phyloP scores from a whole-genome alignment of 30 jellyfish, hydroid and myxozoan genomes.

The Aurelia coerulea region DNA sequence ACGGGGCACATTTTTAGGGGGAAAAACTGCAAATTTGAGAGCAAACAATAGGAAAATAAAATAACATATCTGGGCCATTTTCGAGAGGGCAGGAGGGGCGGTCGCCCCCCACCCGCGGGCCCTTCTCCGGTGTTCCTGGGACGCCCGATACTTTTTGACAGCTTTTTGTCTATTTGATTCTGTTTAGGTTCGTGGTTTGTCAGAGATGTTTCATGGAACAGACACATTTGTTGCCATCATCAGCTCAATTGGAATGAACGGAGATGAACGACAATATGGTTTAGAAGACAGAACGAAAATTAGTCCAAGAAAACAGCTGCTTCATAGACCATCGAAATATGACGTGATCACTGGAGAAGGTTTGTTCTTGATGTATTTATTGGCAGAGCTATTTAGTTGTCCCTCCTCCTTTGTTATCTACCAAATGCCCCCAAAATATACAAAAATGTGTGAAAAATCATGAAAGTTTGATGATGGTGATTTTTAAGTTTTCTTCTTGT shows the following conservation, averaged over 20 bases:
- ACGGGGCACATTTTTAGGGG: too few species aligned
- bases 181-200: constrained; percentile 52
- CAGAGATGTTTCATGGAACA: constrained; percentile 54
- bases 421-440: too few species aligned
- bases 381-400: neutral
- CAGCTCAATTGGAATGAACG: constrained; percentile 52
- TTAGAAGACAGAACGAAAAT: neutral
- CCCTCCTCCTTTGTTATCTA: too few species aligned
- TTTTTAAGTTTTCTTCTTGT: too few species aligned
- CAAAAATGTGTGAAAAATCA: too few species aligned
- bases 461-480: too few species aligned
- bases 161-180: neutral
- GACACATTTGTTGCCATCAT: constrained; percentile 70
- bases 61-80: too few species aligned
- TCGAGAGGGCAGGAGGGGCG: too few species aligned
- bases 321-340: constrained; percentile 52
- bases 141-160: neutral
- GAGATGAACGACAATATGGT: neutral
- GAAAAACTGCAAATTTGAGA: too few species aligned
- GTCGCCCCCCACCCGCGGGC: too few species aligned
- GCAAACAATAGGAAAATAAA: too few species aligned
- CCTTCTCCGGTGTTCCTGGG: too few species aligned
- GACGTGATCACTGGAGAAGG: constrained; percentile 69
- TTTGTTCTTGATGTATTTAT: neutral
- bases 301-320: constrained; percentile 12